Percentiles rank a stretch among this genome's conserved stretches.
These are phyloP conservation scores for Gorsachius magnificus DNA, from an alignment of 2,797 vertebrate species.

Conservation along the genomic window DNA sequence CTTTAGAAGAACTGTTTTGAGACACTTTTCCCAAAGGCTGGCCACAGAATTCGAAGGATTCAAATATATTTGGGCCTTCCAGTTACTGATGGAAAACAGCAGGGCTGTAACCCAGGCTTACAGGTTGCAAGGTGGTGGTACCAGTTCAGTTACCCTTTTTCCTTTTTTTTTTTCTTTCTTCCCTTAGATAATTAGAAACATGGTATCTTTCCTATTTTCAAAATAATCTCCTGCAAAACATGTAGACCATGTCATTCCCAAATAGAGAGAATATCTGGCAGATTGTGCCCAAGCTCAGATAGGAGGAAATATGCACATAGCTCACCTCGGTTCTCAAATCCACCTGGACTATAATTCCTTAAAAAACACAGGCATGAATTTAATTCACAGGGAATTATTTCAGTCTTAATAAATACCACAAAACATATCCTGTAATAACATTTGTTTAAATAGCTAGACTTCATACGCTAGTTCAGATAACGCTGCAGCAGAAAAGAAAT, in stretches of 20 bases:
- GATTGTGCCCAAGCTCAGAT: not conserved
- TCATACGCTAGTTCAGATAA: not conserved
- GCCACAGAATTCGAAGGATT: not conserved
- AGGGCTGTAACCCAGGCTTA: not conserved
- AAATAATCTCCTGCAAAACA: not conserved
- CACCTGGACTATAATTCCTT: not conserved
- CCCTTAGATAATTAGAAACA: not conserved
- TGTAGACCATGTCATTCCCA: not conserved
- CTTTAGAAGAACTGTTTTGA: not conserved
- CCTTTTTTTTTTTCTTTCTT: not conserved
- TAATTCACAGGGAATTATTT: not conserved
- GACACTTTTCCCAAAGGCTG: not conserved
- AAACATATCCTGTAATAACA: not conserved
- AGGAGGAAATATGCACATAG: not conserved
- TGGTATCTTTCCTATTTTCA: not conserved
- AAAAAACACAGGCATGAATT: not conserved
- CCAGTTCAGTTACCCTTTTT: not conserved
- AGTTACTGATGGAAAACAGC: not conserved
- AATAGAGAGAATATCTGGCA: not conserved
- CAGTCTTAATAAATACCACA: not conserved
- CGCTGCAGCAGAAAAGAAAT: not conserved
- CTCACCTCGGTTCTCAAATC: not conserved
- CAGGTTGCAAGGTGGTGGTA: not conserved
- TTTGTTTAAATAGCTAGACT: not conserved
- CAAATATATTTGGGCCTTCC: not conserved